Percentiles rank a stretch among this genome's conserved stretches.
Conservation (phyloP, 2,113 vertebrate genomes). For the Colius striatus region DNA sequence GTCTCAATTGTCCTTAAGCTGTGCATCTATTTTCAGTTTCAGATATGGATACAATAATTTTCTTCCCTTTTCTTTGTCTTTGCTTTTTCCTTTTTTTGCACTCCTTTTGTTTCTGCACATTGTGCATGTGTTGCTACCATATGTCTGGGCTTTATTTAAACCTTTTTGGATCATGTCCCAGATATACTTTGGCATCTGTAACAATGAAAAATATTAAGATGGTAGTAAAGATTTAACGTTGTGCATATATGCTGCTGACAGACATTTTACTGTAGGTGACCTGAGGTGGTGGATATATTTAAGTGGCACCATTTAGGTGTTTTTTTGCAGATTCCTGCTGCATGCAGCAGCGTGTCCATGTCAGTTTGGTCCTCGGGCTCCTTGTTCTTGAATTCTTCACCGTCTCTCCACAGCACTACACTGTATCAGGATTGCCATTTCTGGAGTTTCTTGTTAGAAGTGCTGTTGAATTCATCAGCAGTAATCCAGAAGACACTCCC, state of each 20-base stretch:
- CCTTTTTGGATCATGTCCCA: conserved; percentile 22
- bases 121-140: neutral
- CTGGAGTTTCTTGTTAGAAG: neutral
- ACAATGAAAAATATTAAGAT: neutral
- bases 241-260: neutral
- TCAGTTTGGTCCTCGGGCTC: neutral
- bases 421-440: neutral
- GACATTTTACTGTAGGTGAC: neutral
- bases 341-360: fast-evolving
- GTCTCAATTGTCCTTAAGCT: neutral
- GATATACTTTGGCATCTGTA: conserved; percentile 28
- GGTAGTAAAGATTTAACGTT: neutral
- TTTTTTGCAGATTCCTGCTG: neutral
- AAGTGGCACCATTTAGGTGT: neutral
- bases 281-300: neutral
- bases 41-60: neutral
- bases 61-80: neutral
- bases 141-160: conserved; percentile 35
- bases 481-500: neutral
- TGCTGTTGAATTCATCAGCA: neutral
- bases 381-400: neutral
- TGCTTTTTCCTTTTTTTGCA: neutral
- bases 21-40: neutral
- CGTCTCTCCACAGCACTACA: neutral
- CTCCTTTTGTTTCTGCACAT: neutral